Percentiles rank a stretch among this genome's conserved stretches.
Evolutionary conservation across 1,140 invertebrate genomes (phyloP).

Genomic region (Bathynomus jamesi): DNA sequence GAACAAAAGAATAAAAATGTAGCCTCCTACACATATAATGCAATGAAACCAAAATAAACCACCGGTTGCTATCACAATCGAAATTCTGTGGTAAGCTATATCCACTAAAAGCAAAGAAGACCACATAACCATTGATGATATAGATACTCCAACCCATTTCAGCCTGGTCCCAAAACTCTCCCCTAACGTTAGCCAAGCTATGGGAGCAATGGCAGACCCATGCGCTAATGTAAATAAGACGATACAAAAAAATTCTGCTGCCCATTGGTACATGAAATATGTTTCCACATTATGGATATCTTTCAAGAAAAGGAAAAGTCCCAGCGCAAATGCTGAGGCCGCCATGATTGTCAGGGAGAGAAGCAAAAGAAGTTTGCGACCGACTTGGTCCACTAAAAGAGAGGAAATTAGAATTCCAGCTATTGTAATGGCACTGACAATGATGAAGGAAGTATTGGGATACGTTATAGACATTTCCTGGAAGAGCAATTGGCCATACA

Average conservation of each 20-base stretch:
- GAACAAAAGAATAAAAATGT: slow-evolving; percentile 33
- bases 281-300: slow-evolving; percentile 30
- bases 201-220: slow-evolving; percentile 29
- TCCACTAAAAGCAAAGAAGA: slow-evolving; percentile 29
- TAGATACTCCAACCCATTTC: slow-evolving; percentile 32
- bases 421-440: slow-evolving; percentile 22
- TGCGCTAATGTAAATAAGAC: slow-evolving; percentile 34
- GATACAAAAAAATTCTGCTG: slow-evolving; percentile 33
- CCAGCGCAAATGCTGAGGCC: slow-evolving; percentile 33
- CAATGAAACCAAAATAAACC: slow-evolving; percentile 37
- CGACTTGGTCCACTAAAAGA: slow-evolving; percentile 33
- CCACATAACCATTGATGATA: slow-evolving; percentile 27
- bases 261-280: slow-evolving; percentile 36
- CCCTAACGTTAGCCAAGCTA: slow-evolving; percentile 35
- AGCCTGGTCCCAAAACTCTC: slow-evolving; percentile 29
- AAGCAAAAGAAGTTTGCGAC: slow-evolving; percentile 30
- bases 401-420: slow-evolving; percentile 24
- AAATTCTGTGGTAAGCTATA: slow-evolving; percentile 24
- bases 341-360: slow-evolving; percentile 37
- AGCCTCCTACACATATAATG: slow-evolving; percentile 32
- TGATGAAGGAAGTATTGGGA: slow-evolving; percentile 24
- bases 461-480: slow-evolving; percentile 24
- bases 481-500: slow-evolving; percentile 31
- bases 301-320: slow-evolving; percentile 35
- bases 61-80: slow-evolving; percentile 26